Evolutionary conservation across 2,797 vertebrate genomes (phyloP), one percentile per base, ranked within the genome.

Genomic region (Decapterus maruadsi): DNA sequence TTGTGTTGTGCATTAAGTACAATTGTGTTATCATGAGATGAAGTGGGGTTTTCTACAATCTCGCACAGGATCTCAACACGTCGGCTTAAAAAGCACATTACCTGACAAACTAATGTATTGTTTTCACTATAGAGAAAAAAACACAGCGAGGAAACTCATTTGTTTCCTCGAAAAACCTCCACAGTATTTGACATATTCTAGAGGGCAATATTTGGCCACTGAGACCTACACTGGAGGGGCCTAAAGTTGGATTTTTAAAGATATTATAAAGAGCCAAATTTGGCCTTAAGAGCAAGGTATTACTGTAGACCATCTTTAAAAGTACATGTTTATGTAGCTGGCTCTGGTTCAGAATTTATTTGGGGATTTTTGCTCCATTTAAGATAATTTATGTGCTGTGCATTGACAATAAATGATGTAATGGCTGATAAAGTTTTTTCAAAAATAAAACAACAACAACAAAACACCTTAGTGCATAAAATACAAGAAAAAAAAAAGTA

Each of bases 161-260:
- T 60, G 36, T 72, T 72, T 34, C 1, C 3, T 1, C 0, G 31
- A 38, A 59, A 42, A 63, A 38, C 13, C 6, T 55, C 51, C 2
- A 34, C 38, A 43, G 20, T 86, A 77, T 80, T 74, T 82, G 59
- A 81, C 79, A 79, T 64, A 48, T 59, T 66, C 7, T 64, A 66
- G 58, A 66, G 59, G 60, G 68, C 75, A 56, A 62, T 6, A 68
- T 78, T 26, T 62, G 67, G 17, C 50, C 50, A 50, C 57, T 57
- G 60, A 71, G 40, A 36, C 57, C 57, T 29, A 60, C 43, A 51
- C 11, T 26, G 19, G 8, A 42, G 48, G 51, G 19, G 12, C 29
- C 31, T 0, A 6, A 57, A 22, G 45, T 60, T n/a, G 61, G 7
- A 56, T 43, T 64, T 12, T 56, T 59, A 73, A 82, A 26, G 78